These are phyloP conservation scores for Parus major DNA, from an alignment of 2,113 vertebrate genomes.

Conservation along the genomic window DNA sequence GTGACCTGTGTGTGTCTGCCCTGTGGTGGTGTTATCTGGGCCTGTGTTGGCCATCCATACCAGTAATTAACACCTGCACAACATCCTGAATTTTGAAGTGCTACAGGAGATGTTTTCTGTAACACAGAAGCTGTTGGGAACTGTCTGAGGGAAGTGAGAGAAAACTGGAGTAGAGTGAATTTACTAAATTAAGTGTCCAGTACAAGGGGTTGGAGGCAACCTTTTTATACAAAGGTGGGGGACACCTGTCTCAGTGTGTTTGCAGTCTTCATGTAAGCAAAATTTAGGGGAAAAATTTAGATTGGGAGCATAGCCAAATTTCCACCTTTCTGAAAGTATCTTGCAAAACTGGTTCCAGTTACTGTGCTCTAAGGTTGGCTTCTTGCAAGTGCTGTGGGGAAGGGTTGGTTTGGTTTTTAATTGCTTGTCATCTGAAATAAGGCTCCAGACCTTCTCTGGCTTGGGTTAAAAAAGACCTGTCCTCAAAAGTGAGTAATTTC, in stretches of 20 bases:
- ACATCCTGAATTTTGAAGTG: not conserved
- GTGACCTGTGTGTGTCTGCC: not conserved
- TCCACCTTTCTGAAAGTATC: not conserved
- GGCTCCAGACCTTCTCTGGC: not conserved
- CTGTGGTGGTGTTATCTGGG: not conserved
- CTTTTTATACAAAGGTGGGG: not conserved
- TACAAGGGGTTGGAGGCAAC: not conserved
- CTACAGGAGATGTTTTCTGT: not conserved
- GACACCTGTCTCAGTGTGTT: not conserved
- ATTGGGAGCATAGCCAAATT: not conserved
- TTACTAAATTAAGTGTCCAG: not conserved
- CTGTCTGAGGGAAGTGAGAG: not conserved
- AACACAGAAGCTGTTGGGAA: not conserved
- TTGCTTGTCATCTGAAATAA: not conserved
- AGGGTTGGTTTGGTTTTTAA: not conserved
- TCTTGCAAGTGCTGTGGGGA: not conserved
- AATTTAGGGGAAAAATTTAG: not conserved
- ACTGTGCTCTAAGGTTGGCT: not conserved
- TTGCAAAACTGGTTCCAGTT: not conserved
- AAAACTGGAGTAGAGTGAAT: not conserved
- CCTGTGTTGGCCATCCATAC: rapidly evolving
- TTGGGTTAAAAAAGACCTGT: not conserved
- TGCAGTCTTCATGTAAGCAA: not conserved
- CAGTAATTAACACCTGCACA: not conserved
- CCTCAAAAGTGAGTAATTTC: not conserved